Conservation (phyloP, 2,113 vertebrate genomes). For the Leptobrachium leishanense region DNA sequence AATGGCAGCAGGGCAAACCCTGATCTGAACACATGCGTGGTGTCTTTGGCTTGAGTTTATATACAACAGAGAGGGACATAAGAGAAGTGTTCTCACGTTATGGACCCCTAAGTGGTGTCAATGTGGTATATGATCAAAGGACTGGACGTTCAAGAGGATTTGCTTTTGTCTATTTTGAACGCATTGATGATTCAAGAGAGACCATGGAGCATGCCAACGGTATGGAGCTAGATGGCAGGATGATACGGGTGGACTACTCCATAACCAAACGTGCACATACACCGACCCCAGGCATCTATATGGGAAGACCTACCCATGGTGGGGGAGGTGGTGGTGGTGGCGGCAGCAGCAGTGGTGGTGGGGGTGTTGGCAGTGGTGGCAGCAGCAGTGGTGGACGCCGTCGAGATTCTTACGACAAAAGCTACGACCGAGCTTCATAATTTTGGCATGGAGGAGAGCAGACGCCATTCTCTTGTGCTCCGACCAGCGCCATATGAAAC, state of each 20-base stretch:
- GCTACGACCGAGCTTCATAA: conserved; percentile 72
- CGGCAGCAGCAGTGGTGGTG: conserved; percentile 67
- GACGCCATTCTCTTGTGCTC: too few species aligned
- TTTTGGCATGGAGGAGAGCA: too few species aligned
- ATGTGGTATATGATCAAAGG: conserved; percentile 89
- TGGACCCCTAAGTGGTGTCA: conserved; percentile 86
- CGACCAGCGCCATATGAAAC: too few species aligned
- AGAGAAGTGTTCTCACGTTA: conserved; percentile 93
- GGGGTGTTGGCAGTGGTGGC: conserved; percentile 50
- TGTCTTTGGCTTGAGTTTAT: conserved; percentile 92
- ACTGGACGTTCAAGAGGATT: conserved; percentile 90
- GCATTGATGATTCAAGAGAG: conserved; percentile 92
- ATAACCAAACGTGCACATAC: conserved; percentile 93
- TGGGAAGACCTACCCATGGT: conserved; percentile 84
- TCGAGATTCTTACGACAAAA: conserved; percentile 80
- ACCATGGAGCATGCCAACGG: conserved; percentile 91
- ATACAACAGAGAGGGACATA: conserved; percentile 89
- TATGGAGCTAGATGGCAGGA: conserved; percentile 90
- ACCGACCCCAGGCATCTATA: conserved; percentile 91
- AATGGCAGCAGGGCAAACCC: conserved; percentile 89
- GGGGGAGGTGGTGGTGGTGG: not conserved
- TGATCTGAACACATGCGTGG: conserved; percentile 91
- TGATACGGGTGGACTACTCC: conserved; percentile 89
- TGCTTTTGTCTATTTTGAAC: conserved; percentile 91
- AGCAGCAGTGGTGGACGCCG: conserved; percentile 74